A percentile compares a stretch with the other conserved stretches of the same genome.
Evolutionary conservation across 2,113 vertebrate species (phyloP).

Genomic region (Labrus mixtus): DNA sequence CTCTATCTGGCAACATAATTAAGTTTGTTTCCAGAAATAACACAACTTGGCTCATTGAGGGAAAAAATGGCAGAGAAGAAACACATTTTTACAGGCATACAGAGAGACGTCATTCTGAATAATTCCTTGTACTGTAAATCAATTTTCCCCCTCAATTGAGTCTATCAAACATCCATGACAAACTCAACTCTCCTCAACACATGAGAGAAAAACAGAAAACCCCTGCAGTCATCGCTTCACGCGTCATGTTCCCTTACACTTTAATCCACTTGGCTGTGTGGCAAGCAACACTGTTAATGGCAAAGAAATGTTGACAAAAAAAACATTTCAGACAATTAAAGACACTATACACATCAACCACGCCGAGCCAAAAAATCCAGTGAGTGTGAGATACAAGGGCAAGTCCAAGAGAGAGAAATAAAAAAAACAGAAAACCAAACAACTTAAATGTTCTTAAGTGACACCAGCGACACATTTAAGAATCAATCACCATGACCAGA

Average conservation of each 20-base stretch:
- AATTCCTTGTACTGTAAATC: slow-evolving; percentile 43
- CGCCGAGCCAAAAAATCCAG: no score
- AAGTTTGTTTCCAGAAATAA: slow-evolving; percentile 57
- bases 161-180: slow-evolving; percentile 30
- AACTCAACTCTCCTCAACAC: slow-evolving; percentile 1
- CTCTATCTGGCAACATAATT: slow-evolving; percentile 53
- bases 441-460: no score
- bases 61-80: slow-evolving; percentile 19
- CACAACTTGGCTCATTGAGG: slow-evolving; percentile 20
- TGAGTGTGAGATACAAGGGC: no score
- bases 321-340: no score
- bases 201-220: slow-evolving; percentile 1
- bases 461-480: no score
- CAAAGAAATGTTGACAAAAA: no score
- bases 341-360: no score
- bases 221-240: neutral
- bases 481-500: no score
- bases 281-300: neutral
- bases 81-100: slow-evolving; percentile 20
- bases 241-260: slow-evolving; percentile 16
- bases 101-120: slow-evolving; percentile 31
- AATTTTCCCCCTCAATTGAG: slow-evolving; percentile 40
- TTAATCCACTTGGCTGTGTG: slow-evolving; percentile 15
- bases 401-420: no score
- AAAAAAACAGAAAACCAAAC: no score